phyloP scores from a whole-genome alignment of 2,113 vertebrate species.

The Notarius quadriscutis region DNA sequence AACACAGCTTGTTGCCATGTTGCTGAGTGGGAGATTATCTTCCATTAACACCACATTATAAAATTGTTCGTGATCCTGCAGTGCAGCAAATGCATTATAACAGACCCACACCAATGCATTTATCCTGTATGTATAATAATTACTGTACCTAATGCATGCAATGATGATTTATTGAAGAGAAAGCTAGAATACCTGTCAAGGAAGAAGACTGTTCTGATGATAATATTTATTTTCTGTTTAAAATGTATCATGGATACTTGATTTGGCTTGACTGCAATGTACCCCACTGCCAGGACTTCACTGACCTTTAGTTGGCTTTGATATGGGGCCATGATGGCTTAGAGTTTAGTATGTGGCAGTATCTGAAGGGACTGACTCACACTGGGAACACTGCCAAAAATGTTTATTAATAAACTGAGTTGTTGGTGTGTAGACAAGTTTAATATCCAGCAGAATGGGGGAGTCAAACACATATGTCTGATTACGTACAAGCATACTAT shows the following conservation, averaged over 20 bases:
- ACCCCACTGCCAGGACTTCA: not conserved
- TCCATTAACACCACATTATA: conserved; percentile 8
- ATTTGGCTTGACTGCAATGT: conserved; percentile 13
- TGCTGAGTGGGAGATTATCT: not conserved
- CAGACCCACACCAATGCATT: not conserved
- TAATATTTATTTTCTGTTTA: not conserved
- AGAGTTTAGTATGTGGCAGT: conserved; percentile 60
- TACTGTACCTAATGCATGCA: not conserved
- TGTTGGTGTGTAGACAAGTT: conserved; percentile 66
- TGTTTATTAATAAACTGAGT: conserved; percentile 73
- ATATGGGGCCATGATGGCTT: conserved; percentile 42
- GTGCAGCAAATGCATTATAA: not conserved
- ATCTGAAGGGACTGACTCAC: conserved; percentile 54
- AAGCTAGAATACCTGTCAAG: not conserved
- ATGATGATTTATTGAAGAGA: not conserved
- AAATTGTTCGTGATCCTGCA: not conserved
- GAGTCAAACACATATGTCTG: conserved; percentile 7
- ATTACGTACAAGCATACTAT: not conserved
- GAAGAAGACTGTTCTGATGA: not conserved
- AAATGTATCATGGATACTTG: not conserved
- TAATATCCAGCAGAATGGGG: conserved; percentile 50
- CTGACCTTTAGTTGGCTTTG: conserved; percentile 61
- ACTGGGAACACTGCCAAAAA: conserved; percentile 43
- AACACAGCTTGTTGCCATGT: not conserved
- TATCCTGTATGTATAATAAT: not conserved